A percentile compares a stretch with the other conserved stretches of the same genome.
phyloP scores from a whole-genome alignment of 2,797 vertebrate species.

The Falco columbarius region DNA sequence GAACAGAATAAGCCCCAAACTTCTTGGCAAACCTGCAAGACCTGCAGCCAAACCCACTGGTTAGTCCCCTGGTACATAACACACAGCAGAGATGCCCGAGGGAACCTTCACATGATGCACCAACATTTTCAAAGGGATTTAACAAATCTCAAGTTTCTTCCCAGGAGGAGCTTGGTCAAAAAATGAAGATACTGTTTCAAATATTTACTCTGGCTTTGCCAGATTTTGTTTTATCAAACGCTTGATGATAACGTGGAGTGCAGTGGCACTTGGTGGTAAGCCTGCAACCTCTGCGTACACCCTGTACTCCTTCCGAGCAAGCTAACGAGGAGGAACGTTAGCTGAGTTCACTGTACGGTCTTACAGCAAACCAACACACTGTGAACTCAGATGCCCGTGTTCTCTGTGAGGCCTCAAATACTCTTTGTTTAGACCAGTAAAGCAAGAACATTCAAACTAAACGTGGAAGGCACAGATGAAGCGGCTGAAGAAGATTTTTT shows the following conservation, averaged over 20 bases:
- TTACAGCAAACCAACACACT: not conserved
- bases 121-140: not conserved
- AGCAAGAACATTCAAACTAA: not conserved
- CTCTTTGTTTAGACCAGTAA: not conserved
- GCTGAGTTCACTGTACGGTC: not conserved
- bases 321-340: not conserved
- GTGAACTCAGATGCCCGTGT: not conserved
- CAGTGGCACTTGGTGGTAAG: not conserved
- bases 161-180: not conserved
- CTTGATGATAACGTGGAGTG: not conserved
- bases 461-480: not conserved
- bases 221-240: not conserved
- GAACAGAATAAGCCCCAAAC: not conserved
- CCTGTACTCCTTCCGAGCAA: not conserved
- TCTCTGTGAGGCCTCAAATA: not conserved
- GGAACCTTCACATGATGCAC: not conserved
- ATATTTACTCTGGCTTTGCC: not conserved
- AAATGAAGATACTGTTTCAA: not conserved
- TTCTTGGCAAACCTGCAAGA: not conserved
- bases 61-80: not conserved
- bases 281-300: not conserved
- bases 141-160: not conserved
- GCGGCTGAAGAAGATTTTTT: not conserved
- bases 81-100: not conserved
- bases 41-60: not conserved